Evolutionary conservation across 1,140 invertebrate genomes (phyloP).

Genomic region (Hyles vespertilio): DNA sequence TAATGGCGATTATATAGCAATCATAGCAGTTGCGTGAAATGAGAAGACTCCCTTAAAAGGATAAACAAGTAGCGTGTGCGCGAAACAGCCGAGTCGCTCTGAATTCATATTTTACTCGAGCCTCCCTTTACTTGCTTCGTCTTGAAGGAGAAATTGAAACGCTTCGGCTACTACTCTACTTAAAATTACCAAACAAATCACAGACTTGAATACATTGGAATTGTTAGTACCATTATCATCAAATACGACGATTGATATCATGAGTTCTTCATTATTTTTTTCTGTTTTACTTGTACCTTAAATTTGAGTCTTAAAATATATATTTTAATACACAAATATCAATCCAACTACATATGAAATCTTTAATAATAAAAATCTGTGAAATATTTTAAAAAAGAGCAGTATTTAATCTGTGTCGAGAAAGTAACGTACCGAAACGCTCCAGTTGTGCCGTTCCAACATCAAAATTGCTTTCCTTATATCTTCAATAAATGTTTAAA

Average conservation of each 20-base stretch:
- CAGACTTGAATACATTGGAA: too few relatives aligned
- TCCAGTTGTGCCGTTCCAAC: conserved; percentile 46
- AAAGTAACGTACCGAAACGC: conserved; percentile 40
- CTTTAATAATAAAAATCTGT: conserved; percentile 2
- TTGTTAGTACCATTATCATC: too few relatives aligned
- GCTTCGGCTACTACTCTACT: conserved; percentile 26
- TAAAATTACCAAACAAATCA: not conserved
- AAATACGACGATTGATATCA: too few relatives aligned
- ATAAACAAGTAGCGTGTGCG: conserved; percentile 76
- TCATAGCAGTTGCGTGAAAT: conserved; percentile 72
- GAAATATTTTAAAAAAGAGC: conserved; percentile 27
- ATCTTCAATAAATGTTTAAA: conserved; percentile 62
- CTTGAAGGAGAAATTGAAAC: conserved; percentile 23
- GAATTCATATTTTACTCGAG: conserved; percentile 70
- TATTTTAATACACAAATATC: too few relatives aligned
- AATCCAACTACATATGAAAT: too few relatives aligned
- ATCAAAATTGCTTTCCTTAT: conserved; percentile 62
- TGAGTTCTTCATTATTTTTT: too few relatives aligned
- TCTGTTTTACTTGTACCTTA: too few relatives aligned
- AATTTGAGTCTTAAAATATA: too few relatives aligned
- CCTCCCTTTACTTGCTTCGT: conserved; percentile 40
- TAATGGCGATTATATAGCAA: conserved; percentile 57
- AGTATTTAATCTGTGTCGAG: conserved; percentile 16
- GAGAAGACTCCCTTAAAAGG: conserved; percentile 71
- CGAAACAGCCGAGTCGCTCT: conserved; percentile 61